Evolutionary conservation across 2,888 invertebrate genomes (phyloP), one percentile per base, ranked within the genome.

Genomic region (Scrobipalpa atriplicella): DNA sequence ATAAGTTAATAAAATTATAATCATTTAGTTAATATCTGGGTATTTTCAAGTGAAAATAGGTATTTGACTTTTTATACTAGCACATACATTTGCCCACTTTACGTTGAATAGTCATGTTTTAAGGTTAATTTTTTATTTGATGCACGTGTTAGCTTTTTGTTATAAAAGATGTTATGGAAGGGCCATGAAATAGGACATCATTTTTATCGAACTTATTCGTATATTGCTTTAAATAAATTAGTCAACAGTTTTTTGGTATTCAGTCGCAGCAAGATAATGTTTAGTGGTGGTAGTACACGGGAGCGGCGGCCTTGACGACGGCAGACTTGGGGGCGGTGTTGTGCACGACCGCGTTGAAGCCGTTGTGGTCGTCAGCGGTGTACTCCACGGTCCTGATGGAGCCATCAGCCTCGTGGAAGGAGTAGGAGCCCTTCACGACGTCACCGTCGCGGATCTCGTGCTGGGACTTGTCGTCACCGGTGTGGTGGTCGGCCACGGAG

Each of bases 401-500:
- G 77, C 94, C 93, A 77, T 94, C 93, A 62, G 94, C 92, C 77
- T 94, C 93, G 71, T 90, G 89, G 74, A 94, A 82, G 18, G 93
- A 92, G 88, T 94, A 93, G 13, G 89, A 87, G 74, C 94, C 94
- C 78, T 91, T 91, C 71, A 94, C 94, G 0, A 86, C 90, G 73
- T 94, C 94, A 56, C 94, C 94, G 73, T 93, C 93, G 71, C 91
- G 87, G 69, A 78, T 75, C 78, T 94, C 94, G 70, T 93, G 90
- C 80, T 93, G 93, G 69, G 88, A 86, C 84, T 94, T 93, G 83
- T 92, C 87, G 85, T 94, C 94, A 60, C 94, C 94, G 78, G 94
- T 94, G 82, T 93, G 93, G 19, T 89, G 84, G 78, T 94, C 94
- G 71, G 92, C 87, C 0, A 94, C 94, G 36, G 93, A 93, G 86